Conservation (phyloP, 1,140 invertebrate species). For the Drosophila orena region DNA sequence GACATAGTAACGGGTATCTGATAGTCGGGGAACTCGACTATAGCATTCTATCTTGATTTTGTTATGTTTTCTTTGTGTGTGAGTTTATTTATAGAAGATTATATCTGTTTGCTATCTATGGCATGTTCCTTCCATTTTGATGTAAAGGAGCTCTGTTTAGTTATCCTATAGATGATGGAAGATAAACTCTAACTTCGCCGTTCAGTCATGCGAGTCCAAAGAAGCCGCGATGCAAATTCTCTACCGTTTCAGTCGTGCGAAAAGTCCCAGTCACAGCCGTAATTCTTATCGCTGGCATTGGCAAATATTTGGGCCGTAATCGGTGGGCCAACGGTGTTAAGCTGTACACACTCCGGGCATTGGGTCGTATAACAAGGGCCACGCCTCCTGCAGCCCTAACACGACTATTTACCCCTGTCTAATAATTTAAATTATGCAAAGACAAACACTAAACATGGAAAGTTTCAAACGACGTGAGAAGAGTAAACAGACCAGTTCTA, state of each 20-base stretch:
- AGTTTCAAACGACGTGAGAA: constrained; percentile 30
- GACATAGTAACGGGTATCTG: no score
- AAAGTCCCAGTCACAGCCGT: neutral
- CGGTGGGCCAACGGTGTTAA: constrained; percentile 36
- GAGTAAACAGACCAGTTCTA: constrained; percentile 23
- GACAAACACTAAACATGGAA: constrained; percentile 44
- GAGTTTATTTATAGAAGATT: no score
- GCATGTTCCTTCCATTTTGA: no score
- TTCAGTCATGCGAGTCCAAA: neutral
- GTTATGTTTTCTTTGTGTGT: no score
- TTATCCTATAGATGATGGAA: no score
- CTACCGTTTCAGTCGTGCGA: neutral
- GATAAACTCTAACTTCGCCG: neutral
- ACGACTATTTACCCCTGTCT: constrained; percentile 8
- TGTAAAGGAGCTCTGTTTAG: no score
- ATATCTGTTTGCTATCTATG: no score
- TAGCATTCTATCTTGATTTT: no score
- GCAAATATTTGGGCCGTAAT: constrained; percentile 41
- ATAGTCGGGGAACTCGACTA: no score
- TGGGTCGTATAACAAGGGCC: constrained; percentile 19
- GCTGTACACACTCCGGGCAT: constrained; percentile 11
- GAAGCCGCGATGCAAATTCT: neutral
- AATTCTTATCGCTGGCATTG: constrained; percentile 35
- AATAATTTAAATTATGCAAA: constrained; percentile 13
- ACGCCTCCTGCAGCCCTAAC: neutral